A percentile compares a stretch with the other conserved stretches of the same genome.
phyloP scores from a whole-genome alignment of 1,140 invertebrate genomes.

The Glossosoma conforme region DNA sequence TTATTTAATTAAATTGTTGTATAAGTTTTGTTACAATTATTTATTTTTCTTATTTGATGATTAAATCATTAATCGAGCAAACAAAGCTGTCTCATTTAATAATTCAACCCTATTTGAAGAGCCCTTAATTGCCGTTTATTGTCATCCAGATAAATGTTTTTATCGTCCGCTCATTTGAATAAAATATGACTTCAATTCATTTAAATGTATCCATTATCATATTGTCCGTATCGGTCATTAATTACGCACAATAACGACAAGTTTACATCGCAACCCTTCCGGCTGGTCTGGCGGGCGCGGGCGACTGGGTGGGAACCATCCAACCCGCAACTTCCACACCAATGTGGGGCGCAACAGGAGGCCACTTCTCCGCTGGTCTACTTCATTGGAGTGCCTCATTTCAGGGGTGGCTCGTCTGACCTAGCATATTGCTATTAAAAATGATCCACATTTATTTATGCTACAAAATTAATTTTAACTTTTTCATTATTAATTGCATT shows the following conservation, averaged over 20 bases:
- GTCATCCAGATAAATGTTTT: not conserved
- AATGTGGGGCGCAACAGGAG: conserved; percentile 29
- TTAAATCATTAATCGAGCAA: no score
- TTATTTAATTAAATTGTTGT: no score
- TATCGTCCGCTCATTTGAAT: conserved; percentile 20
- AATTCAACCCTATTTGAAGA: no score
- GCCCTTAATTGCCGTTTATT: not conserved
- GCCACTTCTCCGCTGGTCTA: conserved; percentile 22
- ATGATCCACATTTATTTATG: no score
- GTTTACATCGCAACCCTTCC: conserved; percentile 18
- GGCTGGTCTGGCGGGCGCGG: conserved; percentile 1
- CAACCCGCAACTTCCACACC: conserved; percentile 22
- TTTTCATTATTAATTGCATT: no score
- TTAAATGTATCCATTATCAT: conserved; percentile 16
- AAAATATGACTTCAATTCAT: conserved; percentile 16
- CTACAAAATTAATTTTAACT: no score
- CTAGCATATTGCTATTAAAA: no score
- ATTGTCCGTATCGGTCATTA: conserved; percentile 25
- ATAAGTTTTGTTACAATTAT: no score
- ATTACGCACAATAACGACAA: conserved; percentile 24
- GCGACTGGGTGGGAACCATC: conserved; percentile 5
- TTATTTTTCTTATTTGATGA: no score
- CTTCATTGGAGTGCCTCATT: no score
- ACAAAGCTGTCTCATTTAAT: no score
- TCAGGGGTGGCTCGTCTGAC: not conserved